A percentile compares a stretch with the other conserved stretches of the same genome.
phyloP scores from a whole-genome alignment of 2,113 vertebrate genomes.

The Fulica atra region DNA sequence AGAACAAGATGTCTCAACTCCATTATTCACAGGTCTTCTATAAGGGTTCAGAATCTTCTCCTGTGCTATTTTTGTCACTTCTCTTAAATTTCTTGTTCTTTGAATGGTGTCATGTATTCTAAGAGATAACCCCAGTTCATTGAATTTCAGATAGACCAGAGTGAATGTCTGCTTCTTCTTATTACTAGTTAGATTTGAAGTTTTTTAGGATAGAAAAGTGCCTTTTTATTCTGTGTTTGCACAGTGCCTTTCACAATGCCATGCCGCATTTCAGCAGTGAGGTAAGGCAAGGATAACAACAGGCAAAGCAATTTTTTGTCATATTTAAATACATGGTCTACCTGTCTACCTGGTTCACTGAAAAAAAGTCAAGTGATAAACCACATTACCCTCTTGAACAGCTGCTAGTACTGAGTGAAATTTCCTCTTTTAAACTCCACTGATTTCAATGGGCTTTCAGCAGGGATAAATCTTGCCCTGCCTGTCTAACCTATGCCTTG shows the following conservation, averaged over 20 bases:
- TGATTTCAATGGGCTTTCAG: background rate
- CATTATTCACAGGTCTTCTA: background rate
- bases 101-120: accelerated
- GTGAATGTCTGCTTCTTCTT: background rate
- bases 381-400: background rate
- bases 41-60: background rate
- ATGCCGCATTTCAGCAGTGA: background rate
- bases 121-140: accelerated
- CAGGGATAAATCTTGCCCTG: background rate
- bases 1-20: background rate
- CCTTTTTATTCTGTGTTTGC: background rate
- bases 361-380: background rate
- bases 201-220: background rate
- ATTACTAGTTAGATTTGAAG: background rate
- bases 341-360: accelerated
- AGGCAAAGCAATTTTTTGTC: background rate
- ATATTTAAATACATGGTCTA: background rate
- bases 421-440: background rate
- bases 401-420: background rate
- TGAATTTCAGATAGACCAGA: background rate
- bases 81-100: background rate
- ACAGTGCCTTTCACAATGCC: background rate
- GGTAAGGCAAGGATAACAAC: background rate
- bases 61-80: background rate
- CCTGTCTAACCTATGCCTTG: background rate